Base-by-base conservation (phyloP, 2,113 vertebrate genomes). In the Antechinus stuartii region DNA sequence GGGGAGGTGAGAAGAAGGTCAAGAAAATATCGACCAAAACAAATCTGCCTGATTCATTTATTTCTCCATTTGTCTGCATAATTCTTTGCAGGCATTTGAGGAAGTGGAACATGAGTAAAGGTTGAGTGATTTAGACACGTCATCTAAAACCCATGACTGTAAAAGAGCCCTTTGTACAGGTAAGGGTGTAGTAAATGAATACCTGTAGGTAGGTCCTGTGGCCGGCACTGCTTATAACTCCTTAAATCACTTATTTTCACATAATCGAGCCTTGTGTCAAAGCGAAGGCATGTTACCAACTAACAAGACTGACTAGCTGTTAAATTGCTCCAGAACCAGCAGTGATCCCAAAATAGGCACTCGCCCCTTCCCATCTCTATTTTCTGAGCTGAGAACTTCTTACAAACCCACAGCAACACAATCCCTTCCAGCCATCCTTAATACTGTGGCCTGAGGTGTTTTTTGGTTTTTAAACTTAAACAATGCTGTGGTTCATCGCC, bases 151-250 rank as follows among this genome's bases (percentile, higher is more conserved):
- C 68, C 68, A 84, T 84, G n/a, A 84, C 68, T 84, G 68, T 84
- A 84, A 84, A 84, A 84, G 68, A 84, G 68, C 68, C 68, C 68
- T 84, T 84, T 84, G 68, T 84, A 19, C 68, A 84, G 68, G 68
- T 42, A 42, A 42, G 19, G 68, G n/a, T 19, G 68, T 84, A 84
- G 68, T 84, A 22, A 42, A 84, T 84, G 42, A 84, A 84, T 42
- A 84, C 68, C 68, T 84, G 68, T 42, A 8, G 16, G n/a, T 84
- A 42, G 68, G n/a, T 84, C n/a, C n/a, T 23, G n/a, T 23, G n/a
- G 16, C 68, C 19, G 0, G 19, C 68, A 22, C 16, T 42, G 68
- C 68, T 23, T 22, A 42, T 35, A 84, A n/a, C 6, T n/a, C n/a
- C 7, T n/a, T 19, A 42, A 84, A 84, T 42, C 68, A 42, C n/a